phyloP scores from a whole-genome alignment of 2,888 invertebrate species.

The Epiblema foenella region DNA sequence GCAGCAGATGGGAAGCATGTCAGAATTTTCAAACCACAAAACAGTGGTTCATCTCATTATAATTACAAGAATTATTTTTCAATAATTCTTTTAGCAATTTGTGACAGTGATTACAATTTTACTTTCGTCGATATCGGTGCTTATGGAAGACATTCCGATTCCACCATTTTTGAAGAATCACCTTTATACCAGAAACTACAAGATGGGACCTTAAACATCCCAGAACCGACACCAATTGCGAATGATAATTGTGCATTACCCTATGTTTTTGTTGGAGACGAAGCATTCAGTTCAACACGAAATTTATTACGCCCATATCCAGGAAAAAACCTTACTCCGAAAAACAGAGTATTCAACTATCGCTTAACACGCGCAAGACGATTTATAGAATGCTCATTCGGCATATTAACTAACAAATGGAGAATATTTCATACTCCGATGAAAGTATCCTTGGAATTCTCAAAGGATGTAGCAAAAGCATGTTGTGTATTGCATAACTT shows the following conservation, averaged over 20 bases:
- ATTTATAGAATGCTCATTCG: slow-evolving; percentile 34
- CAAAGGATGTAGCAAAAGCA: slow-evolving; percentile 11
- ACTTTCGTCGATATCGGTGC: slow-evolving; percentile 47
- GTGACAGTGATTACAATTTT: slow-evolving; percentile 49
- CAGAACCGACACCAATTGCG: slow-evolving; percentile 8
- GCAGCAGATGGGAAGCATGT: slow-evolving; percentile 40
- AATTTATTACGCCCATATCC: slow-evolving; percentile 8
- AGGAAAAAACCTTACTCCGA: slow-evolving; percentile 6
- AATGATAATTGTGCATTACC: neutral
- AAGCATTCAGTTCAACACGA: slow-evolving; percentile 6
- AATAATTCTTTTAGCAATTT: slow-evolving; percentile 48
- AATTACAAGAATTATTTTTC: slow-evolving; percentile 50
- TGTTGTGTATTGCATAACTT: slow-evolving; percentile 7
- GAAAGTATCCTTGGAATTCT: slow-evolving; percentile 11
- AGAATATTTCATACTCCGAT: slow-evolving; percentile 32
- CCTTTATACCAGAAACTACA: slow-evolving; percentile 7
- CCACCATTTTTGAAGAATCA: slow-evolving; percentile 33
- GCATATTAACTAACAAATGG: slow-evolving; percentile 36
- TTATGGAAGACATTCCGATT: slow-evolving; percentile 29
- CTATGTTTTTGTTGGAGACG: slow-evolving; percentile 6
- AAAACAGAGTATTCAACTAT: slow-evolving; percentile 15
- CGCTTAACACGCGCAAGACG: slow-evolving; percentile 34
- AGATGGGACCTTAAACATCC: slow-evolving; percentile 8
- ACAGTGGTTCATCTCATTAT: slow-evolving; percentile 46
- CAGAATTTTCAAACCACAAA: slow-evolving; percentile 46